Evolutionary conservation across 2,113 vertebrate genomes (phyloP).

Genomic region (Bolborhynchus lineola): DNA sequence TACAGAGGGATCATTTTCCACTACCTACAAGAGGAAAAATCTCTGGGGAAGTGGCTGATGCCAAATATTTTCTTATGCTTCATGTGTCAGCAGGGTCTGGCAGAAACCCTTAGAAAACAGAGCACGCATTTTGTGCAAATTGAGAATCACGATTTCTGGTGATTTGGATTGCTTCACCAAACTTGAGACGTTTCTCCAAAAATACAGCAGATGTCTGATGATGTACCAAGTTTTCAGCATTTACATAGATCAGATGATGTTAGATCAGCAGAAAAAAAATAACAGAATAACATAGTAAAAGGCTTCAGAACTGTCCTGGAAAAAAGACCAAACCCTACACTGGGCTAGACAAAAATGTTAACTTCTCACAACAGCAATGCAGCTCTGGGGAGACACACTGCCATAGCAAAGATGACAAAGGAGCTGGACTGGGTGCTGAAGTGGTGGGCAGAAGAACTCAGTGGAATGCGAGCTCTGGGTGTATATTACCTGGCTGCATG

Average conservation of each 20-base stretch:
- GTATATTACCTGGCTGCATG: neutral
- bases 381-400: neutral
- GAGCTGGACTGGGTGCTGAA: neutral
- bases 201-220: slow-evolving; percentile 50
- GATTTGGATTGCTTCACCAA: slow-evolving; percentile 31
- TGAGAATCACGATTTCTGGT: slow-evolving; percentile 35
- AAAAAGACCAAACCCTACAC: neutral
- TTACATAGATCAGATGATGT: slow-evolving; percentile 48
- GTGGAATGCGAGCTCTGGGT: neutral
- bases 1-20: slow-evolving; percentile 60
- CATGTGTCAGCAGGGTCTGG: slow-evolving; percentile 52
- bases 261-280: slow-evolving; percentile 27
- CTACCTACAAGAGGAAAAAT: slow-evolving; percentile 62
- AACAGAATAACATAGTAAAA: slow-evolving; percentile 4
- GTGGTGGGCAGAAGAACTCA: neutral
- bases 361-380: neutral
- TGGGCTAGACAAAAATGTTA: neutral
- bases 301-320: neutral
- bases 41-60: slow-evolving; percentile 38
- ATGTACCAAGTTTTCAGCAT: slow-evolving; percentile 25
- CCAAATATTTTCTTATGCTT: slow-evolving; percentile 59
- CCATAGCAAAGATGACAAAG: neutral
- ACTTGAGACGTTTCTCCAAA: slow-evolving; percentile 22
- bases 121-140: slow-evolving; percentile 24
- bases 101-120: slow-evolving; percentile 50